phyloP scores from a whole-genome alignment of 2,113 vertebrate genomes.

The Xerus inauris region DNA sequence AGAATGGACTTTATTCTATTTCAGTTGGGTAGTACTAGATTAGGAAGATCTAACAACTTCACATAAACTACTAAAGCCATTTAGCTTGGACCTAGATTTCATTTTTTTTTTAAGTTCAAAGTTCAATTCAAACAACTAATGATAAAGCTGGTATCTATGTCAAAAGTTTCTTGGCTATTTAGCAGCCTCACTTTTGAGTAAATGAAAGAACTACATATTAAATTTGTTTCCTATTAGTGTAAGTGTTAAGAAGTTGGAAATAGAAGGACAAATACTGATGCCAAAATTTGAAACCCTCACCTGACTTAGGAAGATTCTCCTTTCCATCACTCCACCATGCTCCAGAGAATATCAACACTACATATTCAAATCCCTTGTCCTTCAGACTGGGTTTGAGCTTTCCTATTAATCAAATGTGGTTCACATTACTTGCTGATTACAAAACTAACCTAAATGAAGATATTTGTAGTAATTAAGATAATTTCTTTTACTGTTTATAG shows the following conservation, averaged over 20 bases:
- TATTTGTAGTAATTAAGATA: neutral
- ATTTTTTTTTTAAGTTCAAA: slow-evolving; percentile 46
- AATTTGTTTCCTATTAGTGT: slow-evolving; percentile 75
- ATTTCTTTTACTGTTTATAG: neutral
- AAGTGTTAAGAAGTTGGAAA: slow-evolving; percentile 70
- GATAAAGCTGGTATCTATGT: slow-evolving; percentile 67
- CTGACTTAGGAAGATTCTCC: slow-evolving; percentile 68
- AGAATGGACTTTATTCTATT: neutral
- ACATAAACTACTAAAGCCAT: slow-evolving; percentile 71
- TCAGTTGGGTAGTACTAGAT: neutral
- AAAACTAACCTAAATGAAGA: neutral
- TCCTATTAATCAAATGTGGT: neutral
- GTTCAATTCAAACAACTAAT: slow-evolving; percentile 65
- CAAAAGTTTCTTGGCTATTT: slow-evolving; percentile 74
- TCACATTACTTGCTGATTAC: neutral
- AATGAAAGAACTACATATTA: slow-evolving; percentile 74
- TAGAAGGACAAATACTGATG: slow-evolving; percentile 79
- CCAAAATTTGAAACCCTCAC: slow-evolving; percentile 70
- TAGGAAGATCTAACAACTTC: slow-evolving; percentile 71
- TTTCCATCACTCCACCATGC: neutral
- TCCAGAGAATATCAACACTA: neutral
- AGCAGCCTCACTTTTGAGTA: slow-evolving; percentile 68
- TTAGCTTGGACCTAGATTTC: slow-evolving; percentile 68
- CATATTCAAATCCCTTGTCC: neutral
- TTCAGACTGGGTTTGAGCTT: neutral